Conservation (phyloP, 2,888 invertebrate species). For the Cataglyphis albicans region DNA sequence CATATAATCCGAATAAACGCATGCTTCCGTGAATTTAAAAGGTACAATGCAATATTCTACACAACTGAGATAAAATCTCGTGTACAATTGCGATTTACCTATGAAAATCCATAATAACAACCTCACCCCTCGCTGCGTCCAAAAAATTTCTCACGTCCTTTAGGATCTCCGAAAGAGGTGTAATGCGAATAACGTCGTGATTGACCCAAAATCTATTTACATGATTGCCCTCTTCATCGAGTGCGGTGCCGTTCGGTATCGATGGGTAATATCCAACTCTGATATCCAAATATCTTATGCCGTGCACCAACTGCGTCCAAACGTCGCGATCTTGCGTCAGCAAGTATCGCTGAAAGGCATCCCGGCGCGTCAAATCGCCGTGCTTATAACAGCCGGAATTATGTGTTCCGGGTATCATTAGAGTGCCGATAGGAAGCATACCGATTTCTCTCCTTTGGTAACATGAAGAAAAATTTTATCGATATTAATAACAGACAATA, state of each 20-base stretch:
- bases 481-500: neutral
- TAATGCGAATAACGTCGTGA: constrained; percentile 91
- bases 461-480: constrained; percentile 11
- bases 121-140: constrained; percentile 89
- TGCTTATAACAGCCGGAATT: constrained; percentile 88
- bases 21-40: neutral
- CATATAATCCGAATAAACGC: neutral
- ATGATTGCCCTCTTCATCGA: constrained; percentile 67
- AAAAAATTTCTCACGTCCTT: constrained; percentile 91
- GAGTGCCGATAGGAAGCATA: constrained; percentile 87
- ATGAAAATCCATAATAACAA: constrained; percentile 93
- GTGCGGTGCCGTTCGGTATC: constrained; percentile 74
- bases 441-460: constrained; percentile 87
- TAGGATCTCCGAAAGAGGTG: constrained; percentile 89
- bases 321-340: constrained; percentile 92
- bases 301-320: constrained; percentile 94
- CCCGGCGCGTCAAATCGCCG: constrained; percentile 86
- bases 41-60: neutral
- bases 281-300: constrained; percentile 93
- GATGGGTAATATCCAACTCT: constrained; percentile 90
- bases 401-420: constrained; percentile 88
- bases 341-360: constrained; percentile 85
- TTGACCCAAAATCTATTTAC: constrained; percentile 90
- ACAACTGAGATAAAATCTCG: neutral
- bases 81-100: constrained; percentile 77